These are phyloP conservation scores for Athene cunicularia DNA, from an alignment of 2,113 vertebrate species.

Conservation along the genomic window DNA sequence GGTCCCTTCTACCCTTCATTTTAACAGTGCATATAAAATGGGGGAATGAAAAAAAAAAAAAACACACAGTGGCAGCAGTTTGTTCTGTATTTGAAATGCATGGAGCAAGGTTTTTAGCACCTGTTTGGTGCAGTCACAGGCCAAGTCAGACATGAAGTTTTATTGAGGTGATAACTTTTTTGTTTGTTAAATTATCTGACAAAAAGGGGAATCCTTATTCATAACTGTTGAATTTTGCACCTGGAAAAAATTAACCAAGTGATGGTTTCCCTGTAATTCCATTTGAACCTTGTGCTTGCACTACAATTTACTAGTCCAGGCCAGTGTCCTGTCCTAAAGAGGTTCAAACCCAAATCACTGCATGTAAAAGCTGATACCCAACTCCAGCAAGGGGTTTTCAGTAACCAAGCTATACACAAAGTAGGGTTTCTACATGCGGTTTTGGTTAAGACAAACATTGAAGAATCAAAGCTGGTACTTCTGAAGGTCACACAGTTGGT, in stretches of 20 bases:
- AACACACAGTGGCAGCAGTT: background rate
- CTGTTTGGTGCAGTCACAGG: background rate
- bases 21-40: background rate
- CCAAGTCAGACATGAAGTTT: background rate
- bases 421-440: background rate
- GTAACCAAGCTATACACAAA: background rate
- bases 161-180: background rate
- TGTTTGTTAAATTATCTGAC: background rate
- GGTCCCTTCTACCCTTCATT: background rate
- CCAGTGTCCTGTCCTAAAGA: background rate
- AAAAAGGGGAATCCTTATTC: background rate
- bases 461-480: background rate
- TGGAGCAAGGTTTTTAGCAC: background rate
- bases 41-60: background rate
- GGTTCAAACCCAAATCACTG: background rate
- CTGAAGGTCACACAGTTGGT: background rate
- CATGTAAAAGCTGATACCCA: background rate
- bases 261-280: background rate
- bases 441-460: background rate
- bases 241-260: background rate
- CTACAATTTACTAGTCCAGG: background rate
- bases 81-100: background rate
- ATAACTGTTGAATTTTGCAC: background rate
- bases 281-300: background rate
- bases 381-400: background rate